phyloP scores from a whole-genome alignment of 2,888 invertebrate genomes.

The Drepana falcataria region DNA sequence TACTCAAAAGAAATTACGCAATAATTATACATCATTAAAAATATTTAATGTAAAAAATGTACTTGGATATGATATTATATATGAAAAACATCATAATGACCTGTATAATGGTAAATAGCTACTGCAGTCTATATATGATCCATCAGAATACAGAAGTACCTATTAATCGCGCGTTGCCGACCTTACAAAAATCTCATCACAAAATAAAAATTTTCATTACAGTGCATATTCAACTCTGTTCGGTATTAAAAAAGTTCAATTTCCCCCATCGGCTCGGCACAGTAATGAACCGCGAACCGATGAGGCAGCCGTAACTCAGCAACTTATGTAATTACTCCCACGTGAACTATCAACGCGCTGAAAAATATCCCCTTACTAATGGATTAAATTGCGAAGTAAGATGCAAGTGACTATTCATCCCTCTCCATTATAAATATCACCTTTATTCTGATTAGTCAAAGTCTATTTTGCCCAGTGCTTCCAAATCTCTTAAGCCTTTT shows the following conservation, averaged over 20 bases:
- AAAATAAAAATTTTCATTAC: too few species aligned
- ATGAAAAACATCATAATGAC: too few species aligned
- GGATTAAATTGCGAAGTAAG: conserved; percentile 2
- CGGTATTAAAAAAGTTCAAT: not conserved
- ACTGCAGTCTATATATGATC: too few species aligned
- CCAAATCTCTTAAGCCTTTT: not conserved
- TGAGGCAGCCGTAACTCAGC: conserved; percentile 2
- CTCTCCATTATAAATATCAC: not conserved
- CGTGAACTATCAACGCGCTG: conserved; percentile 3
- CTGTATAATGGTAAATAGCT: too few species aligned
- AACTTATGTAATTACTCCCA: conserved; percentile 14
- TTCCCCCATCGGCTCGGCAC: not conserved
- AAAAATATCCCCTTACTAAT: conserved; percentile 3
- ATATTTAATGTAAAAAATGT: too few species aligned
- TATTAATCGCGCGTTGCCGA: too few species aligned
- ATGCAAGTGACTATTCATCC: not conserved
- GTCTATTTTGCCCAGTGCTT: not conserved
- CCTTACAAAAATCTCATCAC: too few species aligned
- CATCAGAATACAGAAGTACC: too few species aligned
- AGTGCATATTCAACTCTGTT: too few species aligned
- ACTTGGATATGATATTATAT: too few species aligned
- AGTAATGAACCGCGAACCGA: not conserved
- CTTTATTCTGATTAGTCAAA: not conserved
- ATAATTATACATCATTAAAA: too few species aligned
- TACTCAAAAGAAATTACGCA: too few species aligned